A percentile compares a stretch with the other conserved stretches of the same genome.
phyloP scores from a whole-genome alignment of 1,140 invertebrate species.

The Delia radicum region DNA sequence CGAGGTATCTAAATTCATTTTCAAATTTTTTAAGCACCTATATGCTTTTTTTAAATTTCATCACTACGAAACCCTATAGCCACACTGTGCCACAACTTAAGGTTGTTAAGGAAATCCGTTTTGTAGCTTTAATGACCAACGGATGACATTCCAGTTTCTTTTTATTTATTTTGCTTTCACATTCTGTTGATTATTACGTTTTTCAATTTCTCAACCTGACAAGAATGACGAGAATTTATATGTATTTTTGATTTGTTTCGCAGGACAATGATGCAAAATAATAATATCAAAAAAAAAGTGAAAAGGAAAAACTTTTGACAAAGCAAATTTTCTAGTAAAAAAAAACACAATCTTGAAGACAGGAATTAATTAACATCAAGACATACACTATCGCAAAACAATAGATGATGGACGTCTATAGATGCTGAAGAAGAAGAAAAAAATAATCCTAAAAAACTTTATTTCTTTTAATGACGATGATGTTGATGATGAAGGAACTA shows the following conservation, averaged over 20 bases:
- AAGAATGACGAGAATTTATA: slow-evolving; percentile 15
- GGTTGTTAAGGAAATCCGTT: slow-evolving; percentile 12
- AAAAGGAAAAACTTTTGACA: slow-evolving; percentile 20
- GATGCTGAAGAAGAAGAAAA: background rate
- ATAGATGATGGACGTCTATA: slow-evolving; percentile 4
- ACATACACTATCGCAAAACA: background rate
- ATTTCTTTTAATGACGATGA: background rate
- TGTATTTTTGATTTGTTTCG: slow-evolving; percentile 14
- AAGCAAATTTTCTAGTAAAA: background rate
- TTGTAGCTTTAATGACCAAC: slow-evolving; percentile 17
- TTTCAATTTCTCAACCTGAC: slow-evolving; percentile 9
- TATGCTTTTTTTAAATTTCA: background rate
- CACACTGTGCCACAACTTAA: background rate
- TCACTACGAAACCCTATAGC: too few species aligned
- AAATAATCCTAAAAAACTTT: background rate
- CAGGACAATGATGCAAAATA: slow-evolving; percentile 2
- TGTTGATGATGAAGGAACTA: background rate
- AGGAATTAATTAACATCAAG: slow-evolving; percentile 22
- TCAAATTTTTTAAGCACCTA: background rate
- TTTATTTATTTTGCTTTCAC: background rate
- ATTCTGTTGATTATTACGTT: background rate
- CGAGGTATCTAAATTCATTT: too few species aligned
- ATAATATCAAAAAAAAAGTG: background rate
- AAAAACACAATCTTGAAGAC: slow-evolving; percentile 9
- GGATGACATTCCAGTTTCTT: slow-evolving; percentile 11